A percentile compares a stretch with the other conserved stretches of the same genome.
phyloP scores from a whole-genome alignment of 2,113 vertebrate species.

The Ictidomys tridecemlineatus region DNA sequence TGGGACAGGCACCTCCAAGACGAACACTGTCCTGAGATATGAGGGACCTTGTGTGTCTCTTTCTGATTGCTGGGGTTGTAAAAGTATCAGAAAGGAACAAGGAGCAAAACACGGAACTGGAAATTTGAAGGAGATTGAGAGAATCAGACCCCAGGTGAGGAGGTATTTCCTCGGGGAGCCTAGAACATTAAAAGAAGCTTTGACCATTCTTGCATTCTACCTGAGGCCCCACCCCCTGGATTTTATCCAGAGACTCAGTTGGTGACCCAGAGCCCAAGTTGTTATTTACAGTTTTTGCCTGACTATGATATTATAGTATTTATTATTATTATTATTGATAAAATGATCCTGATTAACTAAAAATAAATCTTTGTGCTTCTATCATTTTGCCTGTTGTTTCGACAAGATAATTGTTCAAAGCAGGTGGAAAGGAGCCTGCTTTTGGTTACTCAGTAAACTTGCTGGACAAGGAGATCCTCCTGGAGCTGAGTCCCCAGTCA shows the following conservation, averaged over 20 bases:
- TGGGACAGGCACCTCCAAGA: neutral
- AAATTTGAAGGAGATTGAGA: neutral
- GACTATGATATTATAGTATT: neutral
- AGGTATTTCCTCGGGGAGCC: neutral
- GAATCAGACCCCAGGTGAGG: neutral
- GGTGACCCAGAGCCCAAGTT: neutral
- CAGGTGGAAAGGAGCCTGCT: neutral
- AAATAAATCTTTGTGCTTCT: slow-evolving; percentile 14
- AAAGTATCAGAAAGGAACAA: neutral
- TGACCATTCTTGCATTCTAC: neutral
- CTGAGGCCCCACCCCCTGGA: neutral
- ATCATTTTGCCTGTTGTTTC: neutral
- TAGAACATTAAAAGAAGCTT: neutral
- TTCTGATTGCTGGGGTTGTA: neutral
- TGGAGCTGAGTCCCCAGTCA: neutral
- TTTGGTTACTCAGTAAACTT: slow-evolving; percentile 18
- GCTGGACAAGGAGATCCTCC: neutral
- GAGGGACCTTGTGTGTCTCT: neutral
- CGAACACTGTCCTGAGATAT: neutral
- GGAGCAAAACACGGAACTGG: neutral
- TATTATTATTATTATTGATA: slow-evolving; percentile 54
- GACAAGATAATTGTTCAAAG: neutral
- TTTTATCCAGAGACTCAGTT: neutral
- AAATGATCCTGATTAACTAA: slow-evolving; percentile 1
- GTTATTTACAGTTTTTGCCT: neutral